Evolutionary conservation across 1,140 invertebrate genomes (phyloP), one percentile per base, ranked within the genome.

Genomic region (Calosoma granatense): DNA sequence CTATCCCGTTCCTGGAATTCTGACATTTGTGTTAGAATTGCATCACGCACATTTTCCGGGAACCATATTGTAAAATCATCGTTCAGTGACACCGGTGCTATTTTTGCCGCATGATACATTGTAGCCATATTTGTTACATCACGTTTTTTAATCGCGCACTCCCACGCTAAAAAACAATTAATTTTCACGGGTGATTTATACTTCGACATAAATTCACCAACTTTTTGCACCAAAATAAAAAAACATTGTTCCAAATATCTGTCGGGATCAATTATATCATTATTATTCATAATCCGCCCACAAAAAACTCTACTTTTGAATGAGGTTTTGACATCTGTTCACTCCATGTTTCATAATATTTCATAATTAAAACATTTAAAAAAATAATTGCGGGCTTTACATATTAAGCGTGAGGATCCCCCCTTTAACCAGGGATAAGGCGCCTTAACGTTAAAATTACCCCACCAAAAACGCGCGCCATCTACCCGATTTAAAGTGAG

Each of bases 1-100:
- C 23, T 39, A n/a, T 58, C 56, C 1, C 56, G 51, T 22, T 55
- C 53, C 54, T 58, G 56, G 22, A 58, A 58, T 39, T 58, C 56
- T 20, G 26, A 15, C n/a, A 58, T 20, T 54, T 58, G 14, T 20
- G 17, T 55, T 9, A 17, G 17, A 54, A 55, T 58, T 20, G 22
- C 22, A n/a, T n/a, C 26, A 9, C 6, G 6, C 26, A 36, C 26
- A n/a, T 36, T 36, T 9, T 36, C 26, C 6, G 26, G 6, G n/a
- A 36, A 36, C 26, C 26, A 36, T n/a, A n/a, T 36, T 6, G 26
- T 36, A n/a, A 36, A 36, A 36, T 36, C 26, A 36, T 36, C 26
- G 26, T 9, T 36, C 6, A 36, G 26, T 9, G 26, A 9, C 6
- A 36, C n/a, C 6, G 26, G 26, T n/a, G 26, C 26, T 9, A 36